A percentile compares a stretch with the other conserved stretches of the same genome.
These are phyloP conservation scores for Ceuthmochares aereus DNA, from an alignment of 2,113 vertebrate species.

Conservation along the genomic window DNA sequence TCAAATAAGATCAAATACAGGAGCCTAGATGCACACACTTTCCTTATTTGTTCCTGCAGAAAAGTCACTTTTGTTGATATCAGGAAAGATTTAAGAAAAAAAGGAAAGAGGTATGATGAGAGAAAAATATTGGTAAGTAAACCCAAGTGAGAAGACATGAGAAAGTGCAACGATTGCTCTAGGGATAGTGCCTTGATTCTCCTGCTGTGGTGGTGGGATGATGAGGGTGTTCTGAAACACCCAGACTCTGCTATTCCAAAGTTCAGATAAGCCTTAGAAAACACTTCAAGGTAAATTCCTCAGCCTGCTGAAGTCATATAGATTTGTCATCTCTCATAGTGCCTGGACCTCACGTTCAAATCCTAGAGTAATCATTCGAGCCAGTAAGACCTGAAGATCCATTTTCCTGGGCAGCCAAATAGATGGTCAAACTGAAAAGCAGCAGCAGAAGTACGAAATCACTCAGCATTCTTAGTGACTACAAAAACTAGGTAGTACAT, in stretches of 20 bases:
- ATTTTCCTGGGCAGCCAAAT: neutral
- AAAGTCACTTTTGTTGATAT: neutral
- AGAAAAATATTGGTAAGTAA: neutral
- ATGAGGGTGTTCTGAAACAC: neutral
- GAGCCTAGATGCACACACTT: neutral
- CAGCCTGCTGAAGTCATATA: neutral
- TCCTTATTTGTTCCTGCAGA: neutral
- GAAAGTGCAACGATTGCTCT: neutral
- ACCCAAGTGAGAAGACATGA: neutral
- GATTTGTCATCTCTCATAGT: neutral
- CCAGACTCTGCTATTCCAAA: neutral
- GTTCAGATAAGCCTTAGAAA: neutral
- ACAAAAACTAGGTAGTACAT: neutral
- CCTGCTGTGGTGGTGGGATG: neutral
- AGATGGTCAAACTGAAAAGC: neutral
- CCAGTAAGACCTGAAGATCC: neutral
- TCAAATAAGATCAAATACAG: neutral
- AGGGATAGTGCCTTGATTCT: neutral
- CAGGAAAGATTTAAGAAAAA: neutral
- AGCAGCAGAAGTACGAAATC: neutral
- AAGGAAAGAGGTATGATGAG: accelerated
- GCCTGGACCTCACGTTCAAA: neutral
- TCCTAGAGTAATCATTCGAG: neutral
- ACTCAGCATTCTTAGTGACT: neutral
- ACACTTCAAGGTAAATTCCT: neutral